phyloP scores from a whole-genome alignment of 2,113 vertebrate genomes.

The Choloepus hoffmanni region DNA sequence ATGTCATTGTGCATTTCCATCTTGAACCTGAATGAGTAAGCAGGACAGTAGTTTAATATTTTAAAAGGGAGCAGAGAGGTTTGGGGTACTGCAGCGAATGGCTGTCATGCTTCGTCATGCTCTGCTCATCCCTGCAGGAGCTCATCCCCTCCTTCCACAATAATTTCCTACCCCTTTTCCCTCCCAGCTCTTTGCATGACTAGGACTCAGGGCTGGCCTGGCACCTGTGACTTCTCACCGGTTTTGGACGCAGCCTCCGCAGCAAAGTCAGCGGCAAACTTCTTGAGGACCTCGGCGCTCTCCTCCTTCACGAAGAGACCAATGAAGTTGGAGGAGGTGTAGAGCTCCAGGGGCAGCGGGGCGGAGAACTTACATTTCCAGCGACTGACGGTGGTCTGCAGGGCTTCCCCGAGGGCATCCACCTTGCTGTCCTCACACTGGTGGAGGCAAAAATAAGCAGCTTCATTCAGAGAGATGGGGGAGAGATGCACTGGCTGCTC shows the following conservation, averaged over 20 bases:
- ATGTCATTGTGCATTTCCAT: not conserved
- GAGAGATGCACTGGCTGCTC: not conserved
- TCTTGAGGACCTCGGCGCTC: constrained; percentile 95
- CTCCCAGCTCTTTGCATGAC: not conserved
- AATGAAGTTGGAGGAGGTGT: constrained; percentile 97
- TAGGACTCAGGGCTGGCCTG: not conserved
- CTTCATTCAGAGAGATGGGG: not conserved
- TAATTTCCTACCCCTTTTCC: not conserved
- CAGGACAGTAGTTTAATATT: not conserved
- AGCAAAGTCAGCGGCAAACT: constrained; percentile 95
- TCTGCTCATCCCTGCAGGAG: not conserved
- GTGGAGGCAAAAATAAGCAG: constrained; percentile 41
- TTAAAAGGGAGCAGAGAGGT: not conserved
- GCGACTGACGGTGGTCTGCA: constrained; percentile 92
- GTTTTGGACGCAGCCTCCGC: constrained; percentile 93
- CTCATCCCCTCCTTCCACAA: not conserved
- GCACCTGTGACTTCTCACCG: constrained; percentile 85
- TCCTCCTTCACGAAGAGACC: constrained; percentile 98
- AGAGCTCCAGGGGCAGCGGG: constrained; percentile 96
- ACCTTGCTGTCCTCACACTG: constrained; percentile 97
- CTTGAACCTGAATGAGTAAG: not conserved
- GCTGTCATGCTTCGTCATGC: not conserved
- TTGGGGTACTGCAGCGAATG: not conserved
- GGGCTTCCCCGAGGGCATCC: constrained; percentile 93
- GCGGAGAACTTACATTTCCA: constrained; percentile 94